These are phyloP conservation scores for Tyrophagus putrescentiae DNA, from an alignment of 1,140 invertebrate species.

Conservation along the genomic window DNA sequence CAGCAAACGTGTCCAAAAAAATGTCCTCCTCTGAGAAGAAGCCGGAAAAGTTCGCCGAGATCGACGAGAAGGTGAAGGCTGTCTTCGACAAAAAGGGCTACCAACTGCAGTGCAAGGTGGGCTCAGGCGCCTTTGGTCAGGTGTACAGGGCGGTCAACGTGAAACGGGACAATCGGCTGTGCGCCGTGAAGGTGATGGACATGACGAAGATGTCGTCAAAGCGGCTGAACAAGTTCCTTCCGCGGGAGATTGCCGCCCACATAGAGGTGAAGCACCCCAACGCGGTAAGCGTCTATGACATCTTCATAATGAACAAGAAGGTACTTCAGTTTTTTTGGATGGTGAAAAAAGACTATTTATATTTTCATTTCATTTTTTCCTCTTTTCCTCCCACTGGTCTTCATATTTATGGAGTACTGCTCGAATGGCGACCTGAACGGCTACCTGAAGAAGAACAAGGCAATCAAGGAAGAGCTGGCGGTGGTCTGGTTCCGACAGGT, in stretches of 20 bases:
- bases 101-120: background rate
- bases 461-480: background rate
- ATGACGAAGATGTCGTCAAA: background rate
- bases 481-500: slow-evolving; percentile 2
- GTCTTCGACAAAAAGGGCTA: background rate
- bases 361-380: too few species aligned
- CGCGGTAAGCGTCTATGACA: slow-evolving; percentile 13
- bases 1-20: too few species aligned
- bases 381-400: too few species aligned
- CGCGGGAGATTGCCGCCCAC: slow-evolving; percentile 14
- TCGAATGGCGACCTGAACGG: background rate
- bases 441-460: slow-evolving; percentile 19
- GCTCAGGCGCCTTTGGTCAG: slow-evolving; percentile 1
- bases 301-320: slow-evolving; percentile 16
- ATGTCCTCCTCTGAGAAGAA: too few species aligned
- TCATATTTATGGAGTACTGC: too few species aligned
- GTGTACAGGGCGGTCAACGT: background rate
- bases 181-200: slow-evolving; percentile 18
- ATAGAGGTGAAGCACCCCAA: slow-evolving; percentile 18
- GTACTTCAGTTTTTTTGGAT: slow-evolving; percentile 16
- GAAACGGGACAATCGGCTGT: background rate
- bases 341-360: too few species aligned
- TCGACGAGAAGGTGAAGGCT: slow-evolving; percentile 1
- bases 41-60: too few species aligned
- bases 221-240: slow-evolving; percentile 13